phyloP scores from a whole-genome alignment of 37 sponge, comb jelly and placozoan species.

The Eunapius fragilis region DNA sequence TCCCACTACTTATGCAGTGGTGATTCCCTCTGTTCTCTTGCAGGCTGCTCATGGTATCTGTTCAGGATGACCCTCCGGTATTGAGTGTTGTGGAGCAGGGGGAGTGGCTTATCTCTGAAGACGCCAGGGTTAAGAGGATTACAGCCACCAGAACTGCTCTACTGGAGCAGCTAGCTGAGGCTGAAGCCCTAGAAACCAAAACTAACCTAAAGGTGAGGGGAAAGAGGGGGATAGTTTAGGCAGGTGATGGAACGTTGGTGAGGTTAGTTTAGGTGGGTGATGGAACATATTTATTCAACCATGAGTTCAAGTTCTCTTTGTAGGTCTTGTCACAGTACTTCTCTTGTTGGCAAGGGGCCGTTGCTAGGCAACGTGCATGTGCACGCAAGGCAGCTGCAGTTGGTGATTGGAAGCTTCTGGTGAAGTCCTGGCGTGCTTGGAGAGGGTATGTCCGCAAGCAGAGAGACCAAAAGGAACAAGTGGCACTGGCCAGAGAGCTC shows the following conservation, averaged over 20 bases:
- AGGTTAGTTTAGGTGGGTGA: no score
- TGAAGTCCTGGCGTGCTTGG: slow-evolving; percentile 56
- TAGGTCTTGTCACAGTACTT: slow-evolving; percentile 47
- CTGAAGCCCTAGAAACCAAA: slow-evolving; percentile 30
- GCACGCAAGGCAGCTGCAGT: slow-evolving; percentile 38
- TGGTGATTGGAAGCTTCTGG: slow-evolving; percentile 47
- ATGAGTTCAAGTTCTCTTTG: background rate
- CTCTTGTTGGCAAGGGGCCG: slow-evolving; percentile 10
- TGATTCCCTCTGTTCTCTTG: background rate
- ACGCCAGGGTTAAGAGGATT: slow-evolving; percentile 12
- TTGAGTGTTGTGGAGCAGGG: background rate
- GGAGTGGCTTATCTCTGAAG: background rate
- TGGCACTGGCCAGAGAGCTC: slow-evolving; percentile 14
- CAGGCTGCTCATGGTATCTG: background rate
- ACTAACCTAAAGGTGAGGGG: slow-evolving; percentile 20
- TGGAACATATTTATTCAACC: no score
- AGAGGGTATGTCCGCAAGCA: slow-evolving; percentile 14
- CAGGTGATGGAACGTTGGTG: background rate
- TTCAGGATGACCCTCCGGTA: background rate
- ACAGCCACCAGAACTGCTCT: slow-evolving; percentile 33
- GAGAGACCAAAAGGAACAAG: slow-evolving; percentile 20
- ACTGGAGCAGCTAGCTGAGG: slow-evolving; percentile 47
- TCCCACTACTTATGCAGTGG: no score
- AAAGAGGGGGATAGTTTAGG: background rate
- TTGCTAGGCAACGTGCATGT: slow-evolving; percentile 6